Percentiles rank a stretch among this genome's conserved stretches.
Conservation (phyloP, 2,888 invertebrate genomes). For the Lasioglossum lativentre region DNA sequence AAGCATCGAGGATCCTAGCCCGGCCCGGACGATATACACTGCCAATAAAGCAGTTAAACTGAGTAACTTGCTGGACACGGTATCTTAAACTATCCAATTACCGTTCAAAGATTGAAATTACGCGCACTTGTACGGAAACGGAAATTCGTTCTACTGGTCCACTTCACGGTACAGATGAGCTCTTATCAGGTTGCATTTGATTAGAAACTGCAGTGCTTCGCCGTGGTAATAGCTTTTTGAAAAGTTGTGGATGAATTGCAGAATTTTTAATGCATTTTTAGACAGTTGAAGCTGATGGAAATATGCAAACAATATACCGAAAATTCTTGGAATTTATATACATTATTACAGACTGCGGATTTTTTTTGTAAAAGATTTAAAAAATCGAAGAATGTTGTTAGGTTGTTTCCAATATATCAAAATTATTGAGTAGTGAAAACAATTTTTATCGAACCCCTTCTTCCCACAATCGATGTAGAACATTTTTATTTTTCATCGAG, state of each 20-base stretch:
- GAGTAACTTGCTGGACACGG: slow-evolving; percentile 53
- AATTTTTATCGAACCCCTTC: too few relatives aligned
- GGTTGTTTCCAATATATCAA: too few relatives aligned
- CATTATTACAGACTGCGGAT: too few relatives aligned
- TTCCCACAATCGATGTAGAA: too few relatives aligned
- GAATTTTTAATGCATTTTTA: neutral
- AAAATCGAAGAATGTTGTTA: too few relatives aligned
- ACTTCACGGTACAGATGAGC: slow-evolving; percentile 14
- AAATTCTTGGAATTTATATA: too few relatives aligned
- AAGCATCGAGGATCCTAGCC: slow-evolving; percentile 42
- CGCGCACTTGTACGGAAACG: slow-evolving; percentile 55
- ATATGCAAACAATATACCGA: too few relatives aligned
- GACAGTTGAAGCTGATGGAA: too few relatives aligned
- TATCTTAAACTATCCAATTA: slow-evolving; percentile 61
- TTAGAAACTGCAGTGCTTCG: neutral
- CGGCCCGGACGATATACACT: slow-evolving; percentile 14
- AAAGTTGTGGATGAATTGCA: neutral
- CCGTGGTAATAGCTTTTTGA: neutral
- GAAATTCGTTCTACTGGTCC: slow-evolving; percentile 49
- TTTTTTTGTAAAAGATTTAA: too few relatives aligned
- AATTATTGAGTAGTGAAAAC: too few relatives aligned
- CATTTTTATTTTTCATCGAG: too few relatives aligned
- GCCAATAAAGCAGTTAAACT: slow-evolving; percentile 56
- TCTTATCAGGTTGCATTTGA: slow-evolving; percentile 40
- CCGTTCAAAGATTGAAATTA: slow-evolving; percentile 59